These are phyloP conservation scores for Odontomyia ornata DNA, from an alignment of 2,888 invertebrate species.

Conservation along the genomic window DNA sequence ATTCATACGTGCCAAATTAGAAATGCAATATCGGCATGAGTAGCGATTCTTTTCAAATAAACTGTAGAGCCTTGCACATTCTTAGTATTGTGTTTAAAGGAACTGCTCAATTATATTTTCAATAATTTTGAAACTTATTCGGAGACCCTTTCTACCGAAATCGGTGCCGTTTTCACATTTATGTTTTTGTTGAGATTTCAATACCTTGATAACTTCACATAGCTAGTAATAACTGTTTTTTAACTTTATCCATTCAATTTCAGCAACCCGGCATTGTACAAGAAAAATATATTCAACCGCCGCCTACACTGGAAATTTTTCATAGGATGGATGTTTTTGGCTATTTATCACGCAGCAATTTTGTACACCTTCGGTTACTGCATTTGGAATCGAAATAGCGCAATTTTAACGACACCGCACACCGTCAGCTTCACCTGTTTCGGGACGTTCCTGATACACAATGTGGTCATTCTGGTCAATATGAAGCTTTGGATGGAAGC, in stretches of 20 bases:
- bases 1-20: too few relatives aligned
- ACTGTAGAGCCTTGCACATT: too few relatives aligned
- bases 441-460: slow-evolving; percentile 70
- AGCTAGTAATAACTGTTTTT: too few relatives aligned
- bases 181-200: too few relatives aligned
- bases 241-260: slow-evolving; percentile 54
- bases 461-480: slow-evolving; percentile 68
- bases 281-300: slow-evolving; percentile 70
- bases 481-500: slow-evolving; percentile 72
- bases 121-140: too few relatives aligned
- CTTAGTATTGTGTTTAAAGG: too few relatives aligned
- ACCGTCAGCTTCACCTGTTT: slow-evolving; percentile 68
- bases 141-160: too few relatives aligned
- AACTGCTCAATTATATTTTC: too few relatives aligned
- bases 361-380: slow-evolving; percentile 69
- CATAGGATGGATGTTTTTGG: slow-evolving; percentile 69
- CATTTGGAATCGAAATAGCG: slow-evolving; percentile 64
- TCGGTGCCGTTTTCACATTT: too few relatives aligned
- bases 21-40: too few relatives aligned
- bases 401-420: slow-evolving; percentile 66
- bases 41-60: too few relatives aligned
- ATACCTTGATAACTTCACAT: too few relatives aligned
- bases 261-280: slow-evolving; percentile 76
- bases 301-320: slow-evolving; percentile 72
- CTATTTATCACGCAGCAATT: slow-evolving; percentile 72